Conservation (phyloP, 2,113 vertebrate genomes). For the Aleadryas rufinucha region DNA sequence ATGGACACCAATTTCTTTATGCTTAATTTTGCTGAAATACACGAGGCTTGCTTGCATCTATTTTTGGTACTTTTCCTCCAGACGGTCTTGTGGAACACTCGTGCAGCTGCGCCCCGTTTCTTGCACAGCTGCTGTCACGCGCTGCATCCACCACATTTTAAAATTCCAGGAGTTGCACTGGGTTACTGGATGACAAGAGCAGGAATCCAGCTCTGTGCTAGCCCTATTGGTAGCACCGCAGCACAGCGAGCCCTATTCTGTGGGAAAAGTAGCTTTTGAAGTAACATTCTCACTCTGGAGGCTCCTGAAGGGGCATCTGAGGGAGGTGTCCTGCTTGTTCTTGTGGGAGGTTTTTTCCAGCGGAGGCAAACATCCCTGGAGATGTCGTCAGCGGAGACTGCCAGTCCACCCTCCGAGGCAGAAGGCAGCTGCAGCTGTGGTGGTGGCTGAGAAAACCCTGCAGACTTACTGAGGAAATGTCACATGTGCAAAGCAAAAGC, state of each 20-base stretch:
- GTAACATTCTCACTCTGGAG: not conserved
- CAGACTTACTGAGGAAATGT: not conserved
- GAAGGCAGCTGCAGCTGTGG: not conserved
- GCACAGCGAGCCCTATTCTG: not conserved
- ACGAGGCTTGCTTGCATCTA: not conserved
- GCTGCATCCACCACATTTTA: not conserved
- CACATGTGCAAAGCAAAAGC: not conserved
- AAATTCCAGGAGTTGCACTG: not conserved
- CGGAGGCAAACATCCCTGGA: not conserved
- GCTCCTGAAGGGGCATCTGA: not conserved
- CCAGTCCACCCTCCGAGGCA: not conserved
- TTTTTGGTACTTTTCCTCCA: slow-evolving; percentile 51
- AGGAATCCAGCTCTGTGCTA: not conserved
- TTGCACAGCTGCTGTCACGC: not conserved
- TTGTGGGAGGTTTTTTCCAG: not conserved
- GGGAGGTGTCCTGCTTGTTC: not conserved
- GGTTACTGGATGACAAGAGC: not conserved
- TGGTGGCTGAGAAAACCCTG: not conserved
- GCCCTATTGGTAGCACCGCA: not conserved
- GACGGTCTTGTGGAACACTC: slow-evolving; percentile 25
- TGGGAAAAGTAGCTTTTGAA: not conserved
- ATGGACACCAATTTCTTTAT: slow-evolving; percentile 58
- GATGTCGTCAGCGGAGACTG: not conserved
- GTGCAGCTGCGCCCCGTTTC: not conserved
- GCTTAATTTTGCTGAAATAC: slow-evolving; percentile 57